Conservation (phyloP, 2,113 vertebrate genomes). For the Xenopus borealis region DNA sequence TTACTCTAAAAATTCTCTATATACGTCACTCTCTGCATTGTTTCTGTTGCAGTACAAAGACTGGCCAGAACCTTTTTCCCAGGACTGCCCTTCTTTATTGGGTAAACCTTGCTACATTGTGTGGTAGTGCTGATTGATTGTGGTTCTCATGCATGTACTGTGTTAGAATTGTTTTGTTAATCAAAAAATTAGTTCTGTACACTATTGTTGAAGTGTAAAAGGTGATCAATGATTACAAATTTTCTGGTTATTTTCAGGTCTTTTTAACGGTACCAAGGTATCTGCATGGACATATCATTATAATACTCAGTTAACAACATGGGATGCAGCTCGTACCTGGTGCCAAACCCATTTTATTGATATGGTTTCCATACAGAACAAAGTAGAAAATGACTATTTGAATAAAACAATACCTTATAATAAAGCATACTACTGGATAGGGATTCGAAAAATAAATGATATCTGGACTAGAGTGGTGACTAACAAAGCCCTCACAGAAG, state of each 20-base stretch:
- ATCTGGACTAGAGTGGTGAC: slow-evolving; percentile 91
- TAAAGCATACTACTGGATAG: slow-evolving; percentile 75
- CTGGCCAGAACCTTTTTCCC: no score
- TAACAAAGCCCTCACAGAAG: slow-evolving; percentile 73
- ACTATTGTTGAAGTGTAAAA: no score
- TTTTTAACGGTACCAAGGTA: slow-evolving; percentile 54
- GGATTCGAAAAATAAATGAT: slow-evolving; percentile 73
- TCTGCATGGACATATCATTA: slow-evolving; percentile 79
- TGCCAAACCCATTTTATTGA: slow-evolving; percentile 75
- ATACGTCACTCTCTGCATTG: no score
- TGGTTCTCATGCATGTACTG: no score
- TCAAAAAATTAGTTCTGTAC: no score
- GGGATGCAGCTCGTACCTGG: slow-evolving; percentile 68
- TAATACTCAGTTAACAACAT: slow-evolving; percentile 54
- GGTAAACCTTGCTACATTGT: no score
- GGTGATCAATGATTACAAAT: background rate
- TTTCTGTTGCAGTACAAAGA: no score
- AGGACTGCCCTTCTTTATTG: no score
- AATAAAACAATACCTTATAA: slow-evolving; percentile 62
- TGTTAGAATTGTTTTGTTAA: no score
- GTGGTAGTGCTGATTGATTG: no score
- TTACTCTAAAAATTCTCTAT: no score
- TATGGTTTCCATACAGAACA: slow-evolving; percentile 91
- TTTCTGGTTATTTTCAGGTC: slow-evolving; percentile 52
- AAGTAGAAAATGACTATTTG: slow-evolving; percentile 77